Evolutionary conservation across 2,888 invertebrate genomes (phyloP), one percentile per base, ranked within the genome.

Genomic region (Lysandra coridon): DNA sequence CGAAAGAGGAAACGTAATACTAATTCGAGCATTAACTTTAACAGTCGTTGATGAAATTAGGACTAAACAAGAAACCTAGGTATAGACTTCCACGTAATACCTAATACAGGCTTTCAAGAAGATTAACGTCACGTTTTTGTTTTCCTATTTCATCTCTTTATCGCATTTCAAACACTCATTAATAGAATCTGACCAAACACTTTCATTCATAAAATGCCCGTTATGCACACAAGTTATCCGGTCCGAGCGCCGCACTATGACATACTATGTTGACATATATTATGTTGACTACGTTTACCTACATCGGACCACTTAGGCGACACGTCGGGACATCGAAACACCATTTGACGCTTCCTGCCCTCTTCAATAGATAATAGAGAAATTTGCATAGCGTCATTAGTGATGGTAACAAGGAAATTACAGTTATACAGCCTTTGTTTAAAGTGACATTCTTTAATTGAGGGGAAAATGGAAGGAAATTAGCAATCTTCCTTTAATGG

Each of bases 331-430:
- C 93, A 94, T 88, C 91, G 90, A 92, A 94, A 93, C 88, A 87
- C 94, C 91, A 93, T 94, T 94, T 93, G 91, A 91, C 89, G 90
- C 91, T 93, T 94, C 94, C 94, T 91, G 93, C 93, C 93, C 92
- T 92, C 92, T 92, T 90, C 44, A n/a, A n/a, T 44, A 74, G 40
- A 74, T 73, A 73, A 73, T 74, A 44, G 75, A 75, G 49, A 49
- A 69, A 69, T 69, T 69, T 69, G 69, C 69, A 69, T 69, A 69
- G 12, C 30, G 30, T 30, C 33, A 23, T 37, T 12, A 69, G 64
- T 23, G 1, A 4, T 23, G 23, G 64, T 64, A 64, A 69, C 69
- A 69, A 69, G 37, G 69, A 69, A 69, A 69, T 69, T 37, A 37
- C 69, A 33, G 64, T 69, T 69, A 60, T 60, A 60, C 7, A 23